phyloP scores from a whole-genome alignment of 2,113 vertebrate genomes.

The Callipepla squamata region DNA sequence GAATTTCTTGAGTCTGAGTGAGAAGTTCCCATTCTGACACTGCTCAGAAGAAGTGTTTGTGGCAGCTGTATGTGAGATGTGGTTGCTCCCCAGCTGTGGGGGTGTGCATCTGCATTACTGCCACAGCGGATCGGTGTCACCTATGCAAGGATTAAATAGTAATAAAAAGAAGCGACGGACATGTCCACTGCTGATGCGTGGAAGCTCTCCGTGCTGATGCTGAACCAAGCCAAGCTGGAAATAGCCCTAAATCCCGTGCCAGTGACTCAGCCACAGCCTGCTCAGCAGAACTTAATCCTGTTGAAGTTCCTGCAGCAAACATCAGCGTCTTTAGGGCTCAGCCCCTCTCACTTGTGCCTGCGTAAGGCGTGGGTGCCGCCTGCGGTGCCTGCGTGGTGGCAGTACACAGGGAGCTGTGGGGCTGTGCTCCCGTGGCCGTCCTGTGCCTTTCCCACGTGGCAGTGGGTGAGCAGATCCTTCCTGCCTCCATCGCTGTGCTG shows the following conservation, averaged over 20 bases:
- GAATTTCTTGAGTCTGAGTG: no score
- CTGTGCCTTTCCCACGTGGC: not conserved
- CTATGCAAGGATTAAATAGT: no score
- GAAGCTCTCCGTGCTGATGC: not conserved
- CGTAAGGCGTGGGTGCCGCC: not conserved
- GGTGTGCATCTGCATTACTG: not conserved
- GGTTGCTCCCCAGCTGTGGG: rapidly evolving
- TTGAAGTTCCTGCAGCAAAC: not conserved
- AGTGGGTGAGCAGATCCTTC: not conserved
- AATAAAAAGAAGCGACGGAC: not conserved
- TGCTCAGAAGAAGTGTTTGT: not conserved
- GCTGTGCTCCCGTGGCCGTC: not conserved
- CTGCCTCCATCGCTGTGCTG: rapidly evolving
- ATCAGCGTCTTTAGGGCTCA: not conserved
- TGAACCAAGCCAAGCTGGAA: not conserved
- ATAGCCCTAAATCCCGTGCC: not conserved
- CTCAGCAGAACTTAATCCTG: not conserved
- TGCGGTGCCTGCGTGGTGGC: rapidly evolving
- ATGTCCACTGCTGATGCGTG: rapidly evolving
- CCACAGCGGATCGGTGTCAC: not conserved
- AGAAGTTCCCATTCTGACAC: not conserved
- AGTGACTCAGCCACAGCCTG: not conserved
- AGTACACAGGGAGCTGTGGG: rapidly evolving
- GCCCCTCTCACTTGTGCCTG: rapidly evolving
- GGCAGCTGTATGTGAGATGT: not conserved